Percentiles rank a stretch among this genome's conserved stretches.
Evolutionary conservation across 2,113 vertebrate species (phyloP).

Genomic region (Dicerorhinus sumatrensis): DNA sequence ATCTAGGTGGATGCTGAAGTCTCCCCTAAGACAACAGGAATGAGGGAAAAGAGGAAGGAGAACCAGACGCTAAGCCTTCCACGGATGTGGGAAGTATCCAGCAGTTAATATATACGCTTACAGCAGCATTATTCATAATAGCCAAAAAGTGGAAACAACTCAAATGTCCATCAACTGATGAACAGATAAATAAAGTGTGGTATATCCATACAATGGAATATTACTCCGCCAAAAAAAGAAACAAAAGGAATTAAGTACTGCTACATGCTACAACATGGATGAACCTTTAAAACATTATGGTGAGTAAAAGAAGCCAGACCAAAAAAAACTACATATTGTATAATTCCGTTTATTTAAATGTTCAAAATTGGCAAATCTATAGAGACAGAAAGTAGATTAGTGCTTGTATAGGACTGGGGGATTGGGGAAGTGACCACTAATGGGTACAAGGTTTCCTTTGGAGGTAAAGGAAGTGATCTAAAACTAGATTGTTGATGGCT

Average conservation of each 20-base stretch:
- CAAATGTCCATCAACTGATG: not conserved
- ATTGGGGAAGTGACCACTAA: not conserved
- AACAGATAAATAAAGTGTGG: not conserved
- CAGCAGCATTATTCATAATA: not conserved
- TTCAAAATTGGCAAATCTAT: not conserved
- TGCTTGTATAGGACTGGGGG: not conserved
- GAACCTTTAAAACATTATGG: too few relatives aligned
- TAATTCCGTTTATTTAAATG: not conserved
- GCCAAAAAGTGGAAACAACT: not conserved
- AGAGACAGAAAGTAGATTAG: not conserved
- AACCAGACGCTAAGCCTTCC: not conserved
- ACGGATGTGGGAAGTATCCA: too few relatives aligned
- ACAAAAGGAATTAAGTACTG: not conserved
- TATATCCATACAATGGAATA: not conserved
- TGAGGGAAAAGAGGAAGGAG: not conserved
- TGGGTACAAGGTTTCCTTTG: not conserved
- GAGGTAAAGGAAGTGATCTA: not conserved
- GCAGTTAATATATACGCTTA: not conserved
- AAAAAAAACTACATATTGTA: not conserved
- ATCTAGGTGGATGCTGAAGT: not conserved
- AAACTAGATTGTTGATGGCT: not conserved
- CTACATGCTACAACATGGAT: too few relatives aligned
- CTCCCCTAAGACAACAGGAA: not conserved
- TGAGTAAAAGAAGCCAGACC: too few relatives aligned
- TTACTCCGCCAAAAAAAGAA: not conserved